Evolutionary conservation across 2,888 invertebrate genomes (phyloP), one percentile per base, ranked within the genome.

Genomic region (Anodontia alba): DNA sequence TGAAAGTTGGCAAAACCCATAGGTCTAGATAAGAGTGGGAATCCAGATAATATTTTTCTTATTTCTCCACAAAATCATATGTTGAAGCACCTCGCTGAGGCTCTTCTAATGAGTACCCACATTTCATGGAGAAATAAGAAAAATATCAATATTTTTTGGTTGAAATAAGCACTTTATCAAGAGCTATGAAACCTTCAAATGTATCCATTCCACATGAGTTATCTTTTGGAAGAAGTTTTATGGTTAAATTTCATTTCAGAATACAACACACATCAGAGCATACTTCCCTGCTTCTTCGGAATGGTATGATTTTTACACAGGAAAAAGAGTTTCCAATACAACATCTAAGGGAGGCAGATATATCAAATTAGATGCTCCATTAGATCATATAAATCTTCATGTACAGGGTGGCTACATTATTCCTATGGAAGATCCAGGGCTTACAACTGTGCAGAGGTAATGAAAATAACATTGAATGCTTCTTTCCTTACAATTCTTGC

Each of bases 351-450:
- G 20, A 26, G 88, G 86, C 20, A 68, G 66, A 5, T 73, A 51
- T 12, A 26, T 84, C 1, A 84, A 51, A 29, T 49, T 96, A n/a
- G 90, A 95, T 10, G 96, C 96, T 2, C 96, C 96, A 10, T 85
- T 96, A n/a, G 96, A 96, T 89, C 95, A 95, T 1, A 96, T 96
- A 83, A 96, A 96, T 12, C 91, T 96, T 17, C 88, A 89, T 67
- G 94, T 96, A 26, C 95, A 97, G 93, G 97, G 96, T 1, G 97
- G 97, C 0, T 95, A 95, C 31, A 95, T 97, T 71, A 88, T 97
- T 42, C 96, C 97, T 0, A 94, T 95, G 69, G 97, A 97, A 91
- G 95, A 95, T 83, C 96, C 97, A 0, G 95, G 95, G 0, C 86
- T 92, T 62, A 96, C 89, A 10, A 90, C 90, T 8, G 87, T 81